phyloP scores from a whole-genome alignment of 2,113 vertebrate species.

The Triplophysa tibetana region DNA sequence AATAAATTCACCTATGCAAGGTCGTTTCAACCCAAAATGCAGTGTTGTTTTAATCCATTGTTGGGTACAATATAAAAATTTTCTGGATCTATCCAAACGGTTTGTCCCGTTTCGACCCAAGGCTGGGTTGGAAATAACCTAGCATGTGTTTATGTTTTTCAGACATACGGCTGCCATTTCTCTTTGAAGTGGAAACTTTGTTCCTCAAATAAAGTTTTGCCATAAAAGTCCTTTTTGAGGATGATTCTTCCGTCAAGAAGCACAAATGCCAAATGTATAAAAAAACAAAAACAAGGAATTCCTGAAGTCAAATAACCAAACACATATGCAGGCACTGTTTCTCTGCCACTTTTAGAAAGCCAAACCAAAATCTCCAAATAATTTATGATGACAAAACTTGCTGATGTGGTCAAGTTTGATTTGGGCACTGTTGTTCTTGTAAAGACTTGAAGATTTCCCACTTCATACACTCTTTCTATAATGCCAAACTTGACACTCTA shows the following conservation, averaged over 20 bases:
- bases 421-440: conserved; percentile 31
- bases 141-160: conserved; percentile 33
- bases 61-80: no score
- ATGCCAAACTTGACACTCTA: not conserved
- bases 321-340: conserved; percentile 7
- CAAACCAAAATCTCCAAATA: conserved; percentile 41
- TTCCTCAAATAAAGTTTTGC: conserved; percentile 33
- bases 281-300: conserved; percentile 11
- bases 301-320: conserved; percentile 14
- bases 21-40: no score
- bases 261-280: conserved; percentile 17
- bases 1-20: no score
- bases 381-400: conserved; percentile 27
- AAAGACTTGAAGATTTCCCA: conserved; percentile 1
- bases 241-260: not conserved
- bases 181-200: conserved; percentile 41
- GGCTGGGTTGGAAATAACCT: no score
- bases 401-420: conserved; percentile 23
- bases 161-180: conserved; percentile 1
- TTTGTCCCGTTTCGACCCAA: no score
- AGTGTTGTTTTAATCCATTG: no score
- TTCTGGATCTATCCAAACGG: no score
- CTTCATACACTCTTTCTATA: conserved; percentile 9
- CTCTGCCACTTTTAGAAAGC: conserved; percentile 33
- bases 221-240: conserved; percentile 27